Conservation (phyloP, 2,797 vertebrate genomes). For the Dicrostonyx torquatus region DNA sequence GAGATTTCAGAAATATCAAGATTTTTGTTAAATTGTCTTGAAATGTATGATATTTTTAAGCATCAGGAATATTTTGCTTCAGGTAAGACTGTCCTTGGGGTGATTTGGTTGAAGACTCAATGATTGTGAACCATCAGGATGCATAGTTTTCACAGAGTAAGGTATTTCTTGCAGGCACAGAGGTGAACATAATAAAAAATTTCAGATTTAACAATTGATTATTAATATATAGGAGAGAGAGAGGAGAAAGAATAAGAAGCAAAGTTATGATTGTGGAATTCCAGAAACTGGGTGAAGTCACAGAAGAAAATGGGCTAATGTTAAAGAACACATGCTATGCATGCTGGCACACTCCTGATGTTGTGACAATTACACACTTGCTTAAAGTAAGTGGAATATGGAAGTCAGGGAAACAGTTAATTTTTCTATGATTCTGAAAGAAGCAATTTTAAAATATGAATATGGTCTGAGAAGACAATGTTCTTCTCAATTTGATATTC, state of each 20-base stretch:
- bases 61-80: neutral
- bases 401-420: neutral
- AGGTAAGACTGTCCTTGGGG: rapidly evolving
- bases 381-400: neutral
- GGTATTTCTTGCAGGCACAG: neutral
- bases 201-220: neutral
- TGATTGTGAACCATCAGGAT: neutral
- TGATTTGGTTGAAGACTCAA: neutral
- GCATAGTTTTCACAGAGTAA: neutral
- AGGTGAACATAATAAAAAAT: neutral
- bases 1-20: neutral
- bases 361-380: neutral
- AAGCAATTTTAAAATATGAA: neutral
- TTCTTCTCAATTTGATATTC: neutral
- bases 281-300: too few relatives aligned
- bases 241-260: neutral
- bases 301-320: neutral
- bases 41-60: neutral
- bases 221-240: neutral
- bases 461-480: neutral
- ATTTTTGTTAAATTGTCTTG: neutral
- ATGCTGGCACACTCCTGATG: rapidly evolving
- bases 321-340: neutral
- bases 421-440: neutral
- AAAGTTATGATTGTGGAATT: neutral